Evolutionary conservation across 2,888 invertebrate species (phyloP), one percentile per base, ranked within the genome.

Genomic region (Harpalus rufipes): DNA sequence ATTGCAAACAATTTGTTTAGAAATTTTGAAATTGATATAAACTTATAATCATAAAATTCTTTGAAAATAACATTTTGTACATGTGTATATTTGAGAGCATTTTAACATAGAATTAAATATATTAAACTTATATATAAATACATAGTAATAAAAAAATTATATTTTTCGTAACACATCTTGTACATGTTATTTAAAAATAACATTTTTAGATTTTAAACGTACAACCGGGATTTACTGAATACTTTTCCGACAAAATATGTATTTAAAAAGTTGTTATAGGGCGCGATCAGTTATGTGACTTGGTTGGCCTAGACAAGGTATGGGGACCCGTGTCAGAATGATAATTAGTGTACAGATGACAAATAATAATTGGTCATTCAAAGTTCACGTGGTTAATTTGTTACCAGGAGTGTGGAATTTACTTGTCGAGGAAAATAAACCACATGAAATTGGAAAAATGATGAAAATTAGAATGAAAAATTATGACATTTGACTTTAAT

Each of bases 1-100:
- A 61, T 41, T 76, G 58, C 59, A 74, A 83, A 83, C 83, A 74
- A 83, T 74, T 56, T 59, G 12, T 14, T 84, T 74, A 84, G 59
- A 84, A 76, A 84, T 84, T 84, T 84, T 63, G 63, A 84, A 84
- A 84, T 63, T 61, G 41, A 61, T 61, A 63, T 78, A 76, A 61
- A 80, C 41, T 41, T 59, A 68, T 1, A 68, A 18, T 18, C 41
- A 61, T 59, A 68, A 21, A 68, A 18, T 18, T 84, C 18, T 61
- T 76, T 72, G 83, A 84, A 76, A 78, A 63, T 78, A 84, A 63
- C 74, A 68, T 61, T 76, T 76, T 78, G 78, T 76, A 84, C 76
- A 84, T 41, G 41, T 84, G 56, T 76, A 65, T 74, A 80, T 39
- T 80, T 61, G 61, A 80, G 74, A 74, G 72, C 72, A 76, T 76